Base-by-base conservation (phyloP, 1,140 invertebrate genomes). In the Drosophila sp. region DNA sequence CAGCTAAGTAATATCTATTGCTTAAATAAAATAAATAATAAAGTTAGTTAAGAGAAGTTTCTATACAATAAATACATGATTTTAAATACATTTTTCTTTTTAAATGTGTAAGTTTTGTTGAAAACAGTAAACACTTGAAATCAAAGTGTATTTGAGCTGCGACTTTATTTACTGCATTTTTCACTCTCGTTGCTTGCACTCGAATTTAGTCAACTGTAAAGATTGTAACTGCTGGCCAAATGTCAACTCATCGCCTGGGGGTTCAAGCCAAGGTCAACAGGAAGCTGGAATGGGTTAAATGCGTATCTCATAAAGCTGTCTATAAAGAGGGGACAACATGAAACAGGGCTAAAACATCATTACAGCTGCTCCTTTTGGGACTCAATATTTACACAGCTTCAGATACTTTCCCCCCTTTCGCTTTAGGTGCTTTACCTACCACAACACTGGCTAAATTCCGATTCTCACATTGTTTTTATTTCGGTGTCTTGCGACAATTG, bases 401-500 rank as follows among this genome's bases (percentile, higher is more conserved):
- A 54, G 3, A 5, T 29, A 4, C 27, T 29, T 29, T 29, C 6
- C 4, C 27, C 27, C 27, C 4, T 29, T 7, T 29, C 27, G 2
- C 27, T 29, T 2, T 29, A 29, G 27, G 1, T 29, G 27, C 3
- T 29, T 29, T 2, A 7, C 27, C 27, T 7, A 29, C 0, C 4
- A 29, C 27, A 29, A 7, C 27, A 7, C 4, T 29, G 27, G 4
- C 27, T 1, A 29, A 29, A 6, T 29, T 5, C 1, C 27, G n/a
- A 25, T 41, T 16, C 13, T 16, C 0, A 11, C 40, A 56, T 58
- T 41, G 11, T n/a, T 57, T n/a, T n/a, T n/a, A n/a, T 32, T 43
- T 32, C 27, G 14, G 11, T 43, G 11, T 16, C 7, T 63, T 48
- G 34, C 34, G 65, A 54, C 54, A 63, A 78, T 77, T 84, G 74